Conservation (phyloP, 1,140 invertebrate species). For the Orchestia grillus region DNA sequence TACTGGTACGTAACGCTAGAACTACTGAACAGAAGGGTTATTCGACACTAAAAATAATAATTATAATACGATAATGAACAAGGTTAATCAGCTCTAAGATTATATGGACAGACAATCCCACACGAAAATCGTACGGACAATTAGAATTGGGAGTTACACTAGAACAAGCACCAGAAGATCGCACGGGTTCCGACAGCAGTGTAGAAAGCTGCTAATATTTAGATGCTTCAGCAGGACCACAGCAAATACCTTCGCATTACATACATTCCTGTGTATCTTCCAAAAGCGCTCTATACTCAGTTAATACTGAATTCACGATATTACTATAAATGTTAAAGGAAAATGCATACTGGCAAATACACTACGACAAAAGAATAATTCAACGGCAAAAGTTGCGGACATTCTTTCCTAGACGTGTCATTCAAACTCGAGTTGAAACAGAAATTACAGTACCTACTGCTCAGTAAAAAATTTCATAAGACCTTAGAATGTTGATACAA, state of each 20-base stretch:
- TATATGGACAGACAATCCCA: constrained; percentile 22
- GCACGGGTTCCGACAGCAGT: neutral
- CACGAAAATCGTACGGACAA: neutral
- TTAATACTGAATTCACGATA: neutral
- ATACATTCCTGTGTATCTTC: neutral
- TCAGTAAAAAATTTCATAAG: neutral
- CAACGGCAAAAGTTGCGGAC: neutral
- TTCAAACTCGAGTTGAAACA: neutral
- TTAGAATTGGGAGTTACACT: neutral
- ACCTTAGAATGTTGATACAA: neutral
- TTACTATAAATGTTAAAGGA: neutral
- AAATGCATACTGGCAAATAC: neutral
- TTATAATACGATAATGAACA: constrained; percentile 33
- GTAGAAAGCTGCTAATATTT: neutral
- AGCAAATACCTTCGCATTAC: neutral
- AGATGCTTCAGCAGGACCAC: neutral
- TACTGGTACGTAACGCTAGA: neutral
- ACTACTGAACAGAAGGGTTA: constrained; percentile 21
- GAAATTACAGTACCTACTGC: neutral
- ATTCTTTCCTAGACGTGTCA: neutral
- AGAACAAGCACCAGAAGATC: neutral
- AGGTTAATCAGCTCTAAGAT: constrained; percentile 18
- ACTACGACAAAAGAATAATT: neutral
- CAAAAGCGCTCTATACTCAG: neutral
- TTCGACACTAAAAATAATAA: constrained; percentile 2